Conservation (phyloP, 2,797 vertebrate genomes). For the Malacoraja senta region DNA sequence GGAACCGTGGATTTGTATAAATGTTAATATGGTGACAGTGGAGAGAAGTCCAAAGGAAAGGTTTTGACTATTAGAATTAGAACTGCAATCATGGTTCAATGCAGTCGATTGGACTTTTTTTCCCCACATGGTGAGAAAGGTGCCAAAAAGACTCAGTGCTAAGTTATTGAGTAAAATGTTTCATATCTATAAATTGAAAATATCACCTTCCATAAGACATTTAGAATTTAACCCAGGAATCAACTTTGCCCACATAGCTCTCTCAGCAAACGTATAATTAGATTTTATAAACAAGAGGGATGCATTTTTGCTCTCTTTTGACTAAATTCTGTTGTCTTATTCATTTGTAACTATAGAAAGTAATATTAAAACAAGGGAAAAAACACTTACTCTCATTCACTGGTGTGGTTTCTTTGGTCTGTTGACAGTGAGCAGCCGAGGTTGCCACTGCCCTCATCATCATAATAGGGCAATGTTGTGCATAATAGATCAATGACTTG, state of each 20-base stretch:
- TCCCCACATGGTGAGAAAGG: too few species aligned
- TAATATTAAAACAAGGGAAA: background rate
- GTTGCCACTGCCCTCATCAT: conserved; percentile 79
- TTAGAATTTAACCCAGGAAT: background rate
- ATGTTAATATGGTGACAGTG: too few species aligned
- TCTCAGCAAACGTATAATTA: background rate
- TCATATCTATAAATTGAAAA: background rate
- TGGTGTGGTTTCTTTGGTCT: conserved; percentile 58
- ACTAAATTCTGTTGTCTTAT: background rate
- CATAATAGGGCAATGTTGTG: conserved; percentile 88
- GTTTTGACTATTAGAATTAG: background rate
- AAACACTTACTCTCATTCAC: conserved; percentile 59
- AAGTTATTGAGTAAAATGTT: background rate
- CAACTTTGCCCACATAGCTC: too few species aligned
- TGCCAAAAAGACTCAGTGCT: background rate
- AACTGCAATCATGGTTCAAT: background rate
- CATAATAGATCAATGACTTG: conserved; percentile 76
- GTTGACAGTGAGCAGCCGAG: conserved; percentile 63
- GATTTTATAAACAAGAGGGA: background rate
- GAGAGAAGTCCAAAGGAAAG: too few species aligned
- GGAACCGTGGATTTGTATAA: too few species aligned
- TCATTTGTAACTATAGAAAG: too few species aligned
- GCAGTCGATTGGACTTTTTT: background rate
- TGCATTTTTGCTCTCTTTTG: background rate
- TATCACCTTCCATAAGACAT: background rate